Evolutionary conservation across 2,113 vertebrate genomes (phyloP).

Genomic region (Pavo muticus): DNA sequence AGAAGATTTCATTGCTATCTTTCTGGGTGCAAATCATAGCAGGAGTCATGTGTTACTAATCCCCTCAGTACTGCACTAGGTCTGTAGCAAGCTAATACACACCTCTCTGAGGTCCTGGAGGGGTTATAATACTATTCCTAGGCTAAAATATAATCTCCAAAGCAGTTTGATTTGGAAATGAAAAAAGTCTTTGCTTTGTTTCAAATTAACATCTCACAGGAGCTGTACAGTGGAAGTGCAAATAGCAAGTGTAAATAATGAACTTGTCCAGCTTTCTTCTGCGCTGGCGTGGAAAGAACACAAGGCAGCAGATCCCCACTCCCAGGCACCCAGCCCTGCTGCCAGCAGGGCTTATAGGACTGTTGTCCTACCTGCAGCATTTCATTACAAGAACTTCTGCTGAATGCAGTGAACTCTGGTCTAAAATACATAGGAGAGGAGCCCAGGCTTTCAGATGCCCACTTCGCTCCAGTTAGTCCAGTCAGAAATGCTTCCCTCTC

Average conservation of each 20-base stretch:
- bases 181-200: not conserved
- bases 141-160: slow-evolving; percentile 6
- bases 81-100: slow-evolving; percentile 10
- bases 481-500: not conserved
- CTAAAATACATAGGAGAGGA: not conserved
- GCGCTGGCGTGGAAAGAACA: not conserved
- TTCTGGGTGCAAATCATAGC: slow-evolving; percentile 14
- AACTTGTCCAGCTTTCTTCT: not conserved
- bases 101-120: not conserved
- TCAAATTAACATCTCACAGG: not conserved
- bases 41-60: slow-evolving; percentile 25
- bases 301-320: fast-evolving
- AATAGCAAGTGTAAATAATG: not conserved
- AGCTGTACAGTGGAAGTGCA: not conserved
- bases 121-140: not conserved
- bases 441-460: not conserved
- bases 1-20: slow-evolving; percentile 28
- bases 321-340: not conserved
- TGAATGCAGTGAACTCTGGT: not conserved
- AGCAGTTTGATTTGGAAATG: slow-evolving; percentile 21
- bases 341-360: not conserved
- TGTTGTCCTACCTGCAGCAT: not conserved
- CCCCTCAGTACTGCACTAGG: not conserved
- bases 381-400: not conserved
- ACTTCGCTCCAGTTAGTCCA: not conserved